Evolutionary conservation across 2,888 invertebrate species (phyloP).

Genomic region (Lasioglossum vierecki): DNA sequence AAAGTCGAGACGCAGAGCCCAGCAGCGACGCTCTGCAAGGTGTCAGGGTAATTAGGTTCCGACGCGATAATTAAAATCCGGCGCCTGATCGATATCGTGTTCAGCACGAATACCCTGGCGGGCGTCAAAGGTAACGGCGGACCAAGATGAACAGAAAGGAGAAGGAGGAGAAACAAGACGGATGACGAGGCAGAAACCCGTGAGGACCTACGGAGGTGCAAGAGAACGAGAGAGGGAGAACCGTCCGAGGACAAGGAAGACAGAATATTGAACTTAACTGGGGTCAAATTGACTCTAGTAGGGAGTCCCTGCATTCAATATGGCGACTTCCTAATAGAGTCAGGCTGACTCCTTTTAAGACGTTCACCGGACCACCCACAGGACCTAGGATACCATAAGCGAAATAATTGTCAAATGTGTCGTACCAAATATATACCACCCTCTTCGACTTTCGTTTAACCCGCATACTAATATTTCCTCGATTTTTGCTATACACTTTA

Average conservation of each 20-base stretch:
- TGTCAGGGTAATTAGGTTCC: slow-evolving; percentile 55
- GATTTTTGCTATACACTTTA: no score
- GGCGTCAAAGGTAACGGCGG: slow-evolving; percentile 53
- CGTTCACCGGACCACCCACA: slow-evolving; percentile 84
- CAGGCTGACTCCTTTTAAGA: slow-evolving; percentile 97
- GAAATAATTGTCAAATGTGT: neutral
- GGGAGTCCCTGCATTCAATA: slow-evolving; percentile 94
- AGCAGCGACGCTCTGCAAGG: slow-evolving; percentile 33
- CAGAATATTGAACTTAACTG: slow-evolving; percentile 87
- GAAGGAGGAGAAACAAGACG: neutral
- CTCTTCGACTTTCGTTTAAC: neutral
- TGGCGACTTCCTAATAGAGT: slow-evolving; percentile 98
- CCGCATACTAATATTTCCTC: no score
- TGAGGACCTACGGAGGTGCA: neutral
- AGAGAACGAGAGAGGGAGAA: slow-evolving; percentile 30
- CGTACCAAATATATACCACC: neutral
- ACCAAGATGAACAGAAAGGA: slow-evolving; percentile 15
- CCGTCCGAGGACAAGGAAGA: slow-evolving; percentile 67
- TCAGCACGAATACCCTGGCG: slow-evolving; percentile 48
- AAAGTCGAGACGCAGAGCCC: neutral
- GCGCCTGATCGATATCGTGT: slow-evolving; percentile 59
- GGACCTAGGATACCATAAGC: slow-evolving; percentile 31
- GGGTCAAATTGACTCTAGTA: slow-evolving; percentile 99
- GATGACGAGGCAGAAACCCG: neutral
- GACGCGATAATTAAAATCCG: slow-evolving; percentile 60